Evolutionary conservation across 1,140 invertebrate genomes (phyloP), one percentile per base, ranked within the genome.

Genomic region (Zeugodacus cucurbitae): DNA sequence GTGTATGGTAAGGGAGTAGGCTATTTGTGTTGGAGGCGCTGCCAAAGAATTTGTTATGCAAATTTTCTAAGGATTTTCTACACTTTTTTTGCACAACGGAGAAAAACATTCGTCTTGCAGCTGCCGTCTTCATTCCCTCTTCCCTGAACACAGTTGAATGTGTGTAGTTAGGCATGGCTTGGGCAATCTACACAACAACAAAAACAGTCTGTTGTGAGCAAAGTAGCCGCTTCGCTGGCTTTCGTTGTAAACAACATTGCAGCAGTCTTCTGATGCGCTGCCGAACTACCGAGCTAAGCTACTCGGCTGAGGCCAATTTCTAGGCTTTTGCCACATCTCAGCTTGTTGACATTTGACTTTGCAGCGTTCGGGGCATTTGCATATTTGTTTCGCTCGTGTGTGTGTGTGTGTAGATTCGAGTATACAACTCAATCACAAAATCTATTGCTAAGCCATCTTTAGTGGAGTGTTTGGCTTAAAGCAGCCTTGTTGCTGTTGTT

Each of bases 1-100:
- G n/a, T 70, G 32, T 37, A 4, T 17, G 11, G 29, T 67, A n/a
- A 82, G 74, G 48, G 32, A 82, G 44, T 82, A 48, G 74, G 74
- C 74, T 41, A 29, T 82, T 82, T 26, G 74, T 48, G 37, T 8
- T 29, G 74, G 74, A 82, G 74, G 37, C 74, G 34, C 8, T 82
- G 74, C 74, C 74, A 82, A 82, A 82, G 74, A 82, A 82, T 82
- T 82, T 82, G n/a, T n/a, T 82, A 82, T 82, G 74, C 74, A 82
- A 82, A 82, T 82, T 82, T 82, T 48, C 7, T 48, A 14, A 54
- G 74, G n/a, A 41, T 48, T 48, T 82, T 44, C 44, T 82, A 11
- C 34, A 26, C 74, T 48, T 48, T 48, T 82, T 37, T 82, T 82
- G 58, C 26, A 17, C 58, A 62, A 6, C 58, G 6, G n/a, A 62